Conservation (phyloP, 2,113 vertebrate species). For the Porphyrio hochstetteri region DNA sequence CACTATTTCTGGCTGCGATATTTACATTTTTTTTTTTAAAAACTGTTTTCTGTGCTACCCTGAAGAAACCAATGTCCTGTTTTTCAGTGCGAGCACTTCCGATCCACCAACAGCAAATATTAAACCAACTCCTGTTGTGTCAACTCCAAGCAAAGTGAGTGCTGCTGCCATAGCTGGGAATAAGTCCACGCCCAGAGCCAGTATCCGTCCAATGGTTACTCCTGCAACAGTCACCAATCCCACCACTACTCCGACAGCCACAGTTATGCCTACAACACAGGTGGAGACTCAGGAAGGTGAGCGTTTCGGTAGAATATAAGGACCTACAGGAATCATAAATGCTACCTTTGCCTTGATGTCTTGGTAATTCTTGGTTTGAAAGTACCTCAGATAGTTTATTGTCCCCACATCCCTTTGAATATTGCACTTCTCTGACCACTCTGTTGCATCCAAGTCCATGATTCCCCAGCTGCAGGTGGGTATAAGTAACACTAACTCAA, state of each 20-base stretch:
- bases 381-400: background rate
- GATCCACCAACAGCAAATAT: slow-evolving; percentile 98
- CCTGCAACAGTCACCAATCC: slow-evolving; percentile 92
- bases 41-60: background rate
- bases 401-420: background rate
- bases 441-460: background rate
- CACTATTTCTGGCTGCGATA: background rate
- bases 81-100: slow-evolving; percentile 87
- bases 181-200: slow-evolving; percentile 94
- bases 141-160: slow-evolving; percentile 90
- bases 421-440: background rate
- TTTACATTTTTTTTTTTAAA: background rate
- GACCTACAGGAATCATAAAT: background rate
- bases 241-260: slow-evolving; percentile 92
- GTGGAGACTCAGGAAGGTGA: slow-evolving; percentile 95
- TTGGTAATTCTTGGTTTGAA: background rate
- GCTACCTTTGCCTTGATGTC: background rate
- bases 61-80: background rate
- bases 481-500: background rate
- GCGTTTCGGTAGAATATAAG: background rate
- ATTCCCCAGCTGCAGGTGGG: background rate
- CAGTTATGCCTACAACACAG: slow-evolving; percentile 98
- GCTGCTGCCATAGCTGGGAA: slow-evolving; percentile 90
- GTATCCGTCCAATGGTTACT: slow-evolving; percentile 98
- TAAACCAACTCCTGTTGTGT: slow-evolving; percentile 94